These are phyloP conservation scores for Leptinotarsa peninsularis DNA, from an alignment of 2,888 invertebrate species.

Conservation along the genomic window DNA sequence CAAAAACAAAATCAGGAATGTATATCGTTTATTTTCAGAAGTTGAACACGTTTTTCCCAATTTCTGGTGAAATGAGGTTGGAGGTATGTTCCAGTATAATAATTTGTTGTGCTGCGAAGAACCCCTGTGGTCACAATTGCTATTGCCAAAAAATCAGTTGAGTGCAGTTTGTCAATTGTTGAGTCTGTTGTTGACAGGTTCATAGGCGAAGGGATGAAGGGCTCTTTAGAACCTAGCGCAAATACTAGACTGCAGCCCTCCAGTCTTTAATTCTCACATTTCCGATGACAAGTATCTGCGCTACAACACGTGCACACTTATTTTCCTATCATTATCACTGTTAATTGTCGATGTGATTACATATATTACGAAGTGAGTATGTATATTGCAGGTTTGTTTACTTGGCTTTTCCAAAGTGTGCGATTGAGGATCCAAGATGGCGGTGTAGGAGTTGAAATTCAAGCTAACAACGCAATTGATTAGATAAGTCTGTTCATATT, in stretches of 20 bases:
- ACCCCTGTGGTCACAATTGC: neutral
- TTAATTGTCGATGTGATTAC: neutral
- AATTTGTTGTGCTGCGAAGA: neutral
- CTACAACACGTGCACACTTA: neutral
- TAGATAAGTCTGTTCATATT: neutral
- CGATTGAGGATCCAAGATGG: constrained; percentile 2
- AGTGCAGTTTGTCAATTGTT: constrained; percentile 38
- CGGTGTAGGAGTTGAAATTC: neutral
- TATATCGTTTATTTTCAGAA: too few relatives aligned
- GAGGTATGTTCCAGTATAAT: neutral
- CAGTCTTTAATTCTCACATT: constrained; percentile 22
- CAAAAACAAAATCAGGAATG: too few relatives aligned
- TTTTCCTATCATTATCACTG: neutral
- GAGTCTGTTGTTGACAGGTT: constrained; percentile 42
- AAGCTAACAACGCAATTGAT: neutral
- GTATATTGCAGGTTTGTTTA: constrained; percentile 8
- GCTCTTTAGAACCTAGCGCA: constrained; percentile 50
- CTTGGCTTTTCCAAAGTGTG: neutral
- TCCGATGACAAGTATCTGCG: constrained; percentile 5
- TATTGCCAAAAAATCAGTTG: constrained; percentile 35
- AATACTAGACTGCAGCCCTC: constrained; percentile 41
- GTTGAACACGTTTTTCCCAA: too few relatives aligned
- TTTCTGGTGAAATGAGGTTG: neutral
- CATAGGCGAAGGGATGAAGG: constrained; percentile 49
- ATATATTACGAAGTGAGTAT: neutral